Evolutionary conservation across 2,113 vertebrate genomes (phyloP), one percentile per base, ranked within the genome.

Genomic region (Dryoscopus gambensis): DNA sequence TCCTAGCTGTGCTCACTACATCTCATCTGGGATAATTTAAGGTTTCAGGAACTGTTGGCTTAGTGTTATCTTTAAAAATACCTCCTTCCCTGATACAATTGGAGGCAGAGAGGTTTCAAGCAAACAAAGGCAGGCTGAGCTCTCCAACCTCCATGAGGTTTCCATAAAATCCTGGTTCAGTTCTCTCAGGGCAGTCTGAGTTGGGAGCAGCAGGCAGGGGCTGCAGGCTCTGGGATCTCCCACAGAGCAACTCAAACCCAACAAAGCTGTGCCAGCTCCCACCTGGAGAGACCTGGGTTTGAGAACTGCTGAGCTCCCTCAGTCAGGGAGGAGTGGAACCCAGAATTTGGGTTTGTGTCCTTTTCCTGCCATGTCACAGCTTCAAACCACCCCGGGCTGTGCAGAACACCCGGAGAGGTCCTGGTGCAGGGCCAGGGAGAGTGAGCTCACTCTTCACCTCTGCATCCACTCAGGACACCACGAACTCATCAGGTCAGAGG

Each of bases 11-110:
- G 71, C 79, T 82, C 80, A 20, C 60, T 83, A 1, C 30, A 37
- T 50, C 84, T 91, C 81, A 83, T 68, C 68, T 69, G 82, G 92
- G 91, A 82, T 86, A 69, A 94, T 65, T 92, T 75, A 84, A 73
- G 60, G 33, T 70, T 92, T 88, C 81, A 84, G 86, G 88, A 96
- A 92, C 80, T 50, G 35, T 12, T 93, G 90, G 90, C 81, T 91
- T 56, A 60, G 52, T 15, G 20, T 94, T 91, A 91, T 92, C 95
- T 89, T 79, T 67, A 55, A 59, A 69, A 96, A 85, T 22, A 8
- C 50, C 75, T 63, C 94, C 82, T 47, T 85, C 75, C 35, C 85
- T 62, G 81, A 84, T 49, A 82, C 40, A 59, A 84, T 79, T 53
- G n/a, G 84, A 35, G 74, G 55, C 46, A 28, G n/a, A 47, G 85